These are phyloP conservation scores for Wiebesia pumilae DNA, from an alignment of 1,140 invertebrate genomes.

Conservation along the genomic window DNA sequence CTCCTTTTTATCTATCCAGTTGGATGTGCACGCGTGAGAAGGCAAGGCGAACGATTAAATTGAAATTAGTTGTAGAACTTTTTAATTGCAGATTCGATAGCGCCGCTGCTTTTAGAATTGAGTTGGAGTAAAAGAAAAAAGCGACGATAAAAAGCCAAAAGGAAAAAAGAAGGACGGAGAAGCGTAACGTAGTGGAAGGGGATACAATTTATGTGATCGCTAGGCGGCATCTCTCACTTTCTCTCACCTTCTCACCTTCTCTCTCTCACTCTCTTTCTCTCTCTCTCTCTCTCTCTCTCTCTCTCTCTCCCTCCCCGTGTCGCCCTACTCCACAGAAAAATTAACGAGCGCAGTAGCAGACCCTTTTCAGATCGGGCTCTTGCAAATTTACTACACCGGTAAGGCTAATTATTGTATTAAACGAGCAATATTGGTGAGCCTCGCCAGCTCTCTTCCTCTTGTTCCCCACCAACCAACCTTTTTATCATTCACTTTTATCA, in stretches of 20 bases:
- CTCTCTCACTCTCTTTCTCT: too few relatives aligned
- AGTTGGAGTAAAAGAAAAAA: slow-evolving; percentile 39
- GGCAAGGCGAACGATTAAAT: slow-evolving; percentile 62
- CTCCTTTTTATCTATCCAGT: neutral
- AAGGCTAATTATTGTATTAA: slow-evolving; percentile 46
- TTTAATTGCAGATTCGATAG: slow-evolving; percentile 72
- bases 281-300: neutral
- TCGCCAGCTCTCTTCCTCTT: neutral
- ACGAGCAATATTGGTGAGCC: slow-evolving; percentile 1
- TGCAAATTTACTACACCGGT: slow-evolving; percentile 31
- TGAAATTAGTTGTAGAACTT: slow-evolving; percentile 72
- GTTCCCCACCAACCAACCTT: neutral
- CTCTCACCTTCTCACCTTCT: neutral
- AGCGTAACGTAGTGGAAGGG: slow-evolving; percentile 20
- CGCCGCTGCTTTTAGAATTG: slow-evolving; percentile 49
- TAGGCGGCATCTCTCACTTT: neutral
- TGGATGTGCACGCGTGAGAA: too few relatives aligned
- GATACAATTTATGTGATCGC: slow-evolving; percentile 63
- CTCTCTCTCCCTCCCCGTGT: neutral
- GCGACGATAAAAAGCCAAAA: neutral
- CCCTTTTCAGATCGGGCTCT: slow-evolving; percentile 55
- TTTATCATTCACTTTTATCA: slow-evolving; percentile 31
- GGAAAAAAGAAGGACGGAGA: neutral
- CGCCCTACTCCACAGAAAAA: slow-evolving; percentile 12
- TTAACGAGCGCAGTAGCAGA: slow-evolving; percentile 42